phyloP scores from a whole-genome alignment of 92 coral and sea anemone species.

The Ricordea florida region DNA sequence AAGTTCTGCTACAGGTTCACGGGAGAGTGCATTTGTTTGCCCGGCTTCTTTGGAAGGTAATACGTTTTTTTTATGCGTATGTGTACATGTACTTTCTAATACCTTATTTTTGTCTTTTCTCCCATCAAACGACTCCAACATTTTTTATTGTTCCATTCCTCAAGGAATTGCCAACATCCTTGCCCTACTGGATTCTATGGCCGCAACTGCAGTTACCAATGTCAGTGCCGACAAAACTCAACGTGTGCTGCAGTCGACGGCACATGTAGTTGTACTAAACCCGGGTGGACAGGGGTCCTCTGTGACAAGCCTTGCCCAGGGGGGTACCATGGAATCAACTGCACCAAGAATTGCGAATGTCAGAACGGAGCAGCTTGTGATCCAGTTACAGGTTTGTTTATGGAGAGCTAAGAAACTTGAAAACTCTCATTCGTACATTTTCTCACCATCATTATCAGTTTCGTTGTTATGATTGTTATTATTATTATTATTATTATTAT shows the following conservation, averaged over 20 bases:
- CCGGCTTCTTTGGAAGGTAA: constrained; percentile 82
- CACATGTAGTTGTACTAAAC: constrained; percentile 69
- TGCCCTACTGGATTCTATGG: constrained; percentile 86
- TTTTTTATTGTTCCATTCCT: background rate
- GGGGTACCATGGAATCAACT: constrained; percentile 76
- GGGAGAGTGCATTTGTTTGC: constrained; percentile 80
- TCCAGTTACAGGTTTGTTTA: constrained; percentile 61
- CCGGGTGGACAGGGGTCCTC: constrained; percentile 84
- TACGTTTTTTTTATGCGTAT: background rate
- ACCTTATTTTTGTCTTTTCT: too few relatives aligned
- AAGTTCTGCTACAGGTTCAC: constrained; percentile 76
- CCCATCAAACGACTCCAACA: too few relatives aligned
- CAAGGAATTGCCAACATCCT: constrained; percentile 64
- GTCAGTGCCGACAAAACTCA: constrained; percentile 70
- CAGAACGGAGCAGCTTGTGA: constrained; percentile 80
- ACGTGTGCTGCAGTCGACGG: constrained; percentile 78
- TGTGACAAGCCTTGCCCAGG: constrained; percentile 84
- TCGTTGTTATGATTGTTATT: too few relatives aligned
- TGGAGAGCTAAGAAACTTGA: too few relatives aligned
- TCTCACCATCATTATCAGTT: too few relatives aligned
- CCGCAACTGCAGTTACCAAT: constrained; percentile 59
- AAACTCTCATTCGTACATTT: too few relatives aligned
- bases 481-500: too few relatives aligned
- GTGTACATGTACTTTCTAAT: background rate
- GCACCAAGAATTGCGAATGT: constrained; percentile 68